A percentile compares a stretch with the other conserved stretches of the same genome.
Conservation (phyloP, 2,888 invertebrate genomes). For the Orthonychiurus folsomi region DNA sequence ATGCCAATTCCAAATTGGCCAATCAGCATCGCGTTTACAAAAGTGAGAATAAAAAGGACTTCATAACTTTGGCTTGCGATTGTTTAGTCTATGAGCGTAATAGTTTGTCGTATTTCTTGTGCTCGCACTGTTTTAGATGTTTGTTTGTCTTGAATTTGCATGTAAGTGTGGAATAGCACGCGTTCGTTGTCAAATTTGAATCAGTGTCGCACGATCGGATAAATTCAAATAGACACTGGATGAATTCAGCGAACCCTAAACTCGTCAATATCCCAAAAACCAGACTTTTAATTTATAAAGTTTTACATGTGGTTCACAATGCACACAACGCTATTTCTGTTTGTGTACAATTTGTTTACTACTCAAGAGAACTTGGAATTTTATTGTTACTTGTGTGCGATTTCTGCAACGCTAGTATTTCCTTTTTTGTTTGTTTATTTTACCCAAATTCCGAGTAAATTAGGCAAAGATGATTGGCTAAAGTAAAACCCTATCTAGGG, state of each 20-base stretch:
- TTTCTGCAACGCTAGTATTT: no score
- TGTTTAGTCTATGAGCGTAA: background rate
- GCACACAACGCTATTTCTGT: no score
- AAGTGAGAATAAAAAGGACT: conserved; percentile 40
- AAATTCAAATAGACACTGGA: background rate
- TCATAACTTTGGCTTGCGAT: conserved; percentile 10
- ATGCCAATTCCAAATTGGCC: conserved; percentile 40
- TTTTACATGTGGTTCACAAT: no score
- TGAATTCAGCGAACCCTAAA: conserved; percentile 7
- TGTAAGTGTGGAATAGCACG: background rate
- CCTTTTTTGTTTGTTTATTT: no score
- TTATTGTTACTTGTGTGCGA: no score
- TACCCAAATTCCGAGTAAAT: no score
- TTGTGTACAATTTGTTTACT: no score
- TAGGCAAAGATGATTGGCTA: no score
- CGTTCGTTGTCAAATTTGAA: background rate
- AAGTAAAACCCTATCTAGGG: no score
- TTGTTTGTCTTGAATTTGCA: background rate
- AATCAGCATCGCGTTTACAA: conserved; percentile 40
- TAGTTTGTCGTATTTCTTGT: background rate
- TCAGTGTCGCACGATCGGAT: background rate
- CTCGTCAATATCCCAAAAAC: no score
- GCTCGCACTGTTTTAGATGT: background rate
- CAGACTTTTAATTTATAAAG: no score
- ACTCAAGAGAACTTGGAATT: no score